Conservation (phyloP, 2,888 invertebrate species). For the Micoletzkya japonica region DNA sequence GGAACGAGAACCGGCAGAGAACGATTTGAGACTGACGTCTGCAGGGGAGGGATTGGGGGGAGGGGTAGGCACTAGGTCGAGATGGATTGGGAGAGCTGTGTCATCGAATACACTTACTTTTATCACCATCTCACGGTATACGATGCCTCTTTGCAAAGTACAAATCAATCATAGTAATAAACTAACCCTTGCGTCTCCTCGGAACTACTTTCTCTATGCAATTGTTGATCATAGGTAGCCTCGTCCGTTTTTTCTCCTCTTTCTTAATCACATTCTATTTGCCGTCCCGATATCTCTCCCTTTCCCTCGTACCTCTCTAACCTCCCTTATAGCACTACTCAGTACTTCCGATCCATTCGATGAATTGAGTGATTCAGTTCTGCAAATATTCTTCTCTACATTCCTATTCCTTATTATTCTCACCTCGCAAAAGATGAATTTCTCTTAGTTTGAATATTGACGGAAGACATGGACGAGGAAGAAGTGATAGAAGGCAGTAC, state of each 20-base stretch:
- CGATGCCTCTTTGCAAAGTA: background rate
- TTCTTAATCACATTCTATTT: background rate
- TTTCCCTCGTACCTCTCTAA: slow-evolving; percentile 24
- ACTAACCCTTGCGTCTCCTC: background rate
- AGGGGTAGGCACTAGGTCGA: too few species aligned
- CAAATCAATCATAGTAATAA: too few species aligned
- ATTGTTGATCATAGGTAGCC: slow-evolving; percentile 15
- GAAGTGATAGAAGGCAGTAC: background rate
- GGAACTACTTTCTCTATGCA: slow-evolving; percentile 8
- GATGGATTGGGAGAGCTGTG: too few species aligned
- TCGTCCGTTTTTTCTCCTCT: slow-evolving; percentile 4
- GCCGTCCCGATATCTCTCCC: too few species aligned
- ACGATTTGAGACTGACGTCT: slow-evolving; percentile 16
- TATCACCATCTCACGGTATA: background rate
- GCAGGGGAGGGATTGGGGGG: background rate
- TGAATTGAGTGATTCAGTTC: slow-evolving; percentile 22
- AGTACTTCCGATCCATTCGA: slow-evolving; percentile 15
- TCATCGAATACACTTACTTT: background rate
- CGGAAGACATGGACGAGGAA: background rate
- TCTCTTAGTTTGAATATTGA: background rate
- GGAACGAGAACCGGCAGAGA: slow-evolving; percentile 24
- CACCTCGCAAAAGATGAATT: too few species aligned
- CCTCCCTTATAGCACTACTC: slow-evolving; percentile 7
- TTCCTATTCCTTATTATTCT: too few species aligned
- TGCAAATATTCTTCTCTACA: too few species aligned